phyloP scores from a whole-genome alignment of 1,140 invertebrate species.

The Euura lappo region DNA sequence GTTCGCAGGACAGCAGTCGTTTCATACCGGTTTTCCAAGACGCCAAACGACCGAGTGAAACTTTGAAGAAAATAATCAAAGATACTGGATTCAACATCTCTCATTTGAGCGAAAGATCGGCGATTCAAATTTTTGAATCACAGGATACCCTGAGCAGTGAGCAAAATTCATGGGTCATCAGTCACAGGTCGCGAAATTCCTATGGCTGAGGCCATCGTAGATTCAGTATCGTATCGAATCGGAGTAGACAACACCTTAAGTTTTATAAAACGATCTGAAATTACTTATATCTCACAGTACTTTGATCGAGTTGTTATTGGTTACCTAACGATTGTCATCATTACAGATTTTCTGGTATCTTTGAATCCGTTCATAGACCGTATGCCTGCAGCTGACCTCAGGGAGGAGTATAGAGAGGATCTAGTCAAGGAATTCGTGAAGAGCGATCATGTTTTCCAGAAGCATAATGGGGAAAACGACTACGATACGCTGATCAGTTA shows the following conservation, averaged over 20 bases:
- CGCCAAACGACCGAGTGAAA: constrained; percentile 63
- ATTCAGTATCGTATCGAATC: no score
- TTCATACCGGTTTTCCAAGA: constrained; percentile 73
- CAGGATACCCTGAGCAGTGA: constrained; percentile 61
- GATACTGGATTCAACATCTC: constrained; percentile 67
- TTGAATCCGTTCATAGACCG: constrained; percentile 73
- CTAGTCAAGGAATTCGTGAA: constrained; percentile 60
- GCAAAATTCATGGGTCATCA: constrained; percentile 26
- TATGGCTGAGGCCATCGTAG: no score
- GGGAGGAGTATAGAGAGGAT: constrained; percentile 67
- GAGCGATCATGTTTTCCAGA: constrained; percentile 52
- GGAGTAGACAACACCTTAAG: not conserved
- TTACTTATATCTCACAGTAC: not conserved
- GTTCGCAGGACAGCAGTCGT: constrained; percentile 61
- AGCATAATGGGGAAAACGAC: constrained; percentile 47
- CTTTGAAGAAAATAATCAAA: constrained; percentile 62
- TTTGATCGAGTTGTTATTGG: not conserved
- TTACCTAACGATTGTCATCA: not conserved
- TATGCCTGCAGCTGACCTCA: constrained; percentile 60
- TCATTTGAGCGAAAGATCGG: constrained; percentile 63
- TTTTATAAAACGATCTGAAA: no score
- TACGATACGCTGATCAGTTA: constrained; percentile 50
- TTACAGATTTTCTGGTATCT: constrained; percentile 68
- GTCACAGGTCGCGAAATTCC: not conserved
- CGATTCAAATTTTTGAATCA: constrained; percentile 65